Conservation (phyloP, 92 coral and sea anemone species). For the Montipora capitata region DNA sequence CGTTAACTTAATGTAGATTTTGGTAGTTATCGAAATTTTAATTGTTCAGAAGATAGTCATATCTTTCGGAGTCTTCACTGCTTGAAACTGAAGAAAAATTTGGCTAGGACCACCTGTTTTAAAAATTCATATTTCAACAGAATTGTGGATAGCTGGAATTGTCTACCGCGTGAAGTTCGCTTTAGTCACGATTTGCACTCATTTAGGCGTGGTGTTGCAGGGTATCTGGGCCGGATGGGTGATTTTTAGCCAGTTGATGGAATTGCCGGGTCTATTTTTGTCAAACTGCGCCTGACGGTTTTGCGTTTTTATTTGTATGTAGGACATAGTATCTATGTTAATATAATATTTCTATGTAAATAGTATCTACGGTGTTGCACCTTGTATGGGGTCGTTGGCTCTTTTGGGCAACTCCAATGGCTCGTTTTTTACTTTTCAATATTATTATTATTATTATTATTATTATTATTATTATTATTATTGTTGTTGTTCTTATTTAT, state of each 20-base stretch:
- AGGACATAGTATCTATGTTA: neutral
- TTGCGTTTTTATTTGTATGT: too few relatives aligned
- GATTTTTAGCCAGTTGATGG: neutral
- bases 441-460: neutral
- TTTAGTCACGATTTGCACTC: neutral
- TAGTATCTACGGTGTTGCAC: neutral
- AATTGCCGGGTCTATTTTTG: neutral
- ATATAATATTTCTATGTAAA: neutral
- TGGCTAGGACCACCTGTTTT: neutral
- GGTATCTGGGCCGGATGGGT: neutral
- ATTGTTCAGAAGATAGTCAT: neutral
- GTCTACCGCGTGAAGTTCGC: neutral
- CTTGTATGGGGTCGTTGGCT: neutral
- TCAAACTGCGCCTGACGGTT: neutral
- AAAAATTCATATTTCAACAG: slow-evolving; percentile 9
- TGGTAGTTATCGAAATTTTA: neutral
- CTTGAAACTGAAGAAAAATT: slow-evolving; percentile 3
- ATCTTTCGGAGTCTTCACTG: slow-evolving; percentile 2
- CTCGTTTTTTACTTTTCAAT: neutral
- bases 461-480: neutral
- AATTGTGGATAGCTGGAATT: slow-evolving; percentile 5
- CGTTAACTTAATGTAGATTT: too few relatives aligned
- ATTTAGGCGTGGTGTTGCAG: neutral
- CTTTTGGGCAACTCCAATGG: neutral
- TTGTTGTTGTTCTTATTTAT: neutral